Base-by-base conservation (phyloP, 2,113 vertebrate genomes). In the Ageneiosus marmoratus region DNA sequence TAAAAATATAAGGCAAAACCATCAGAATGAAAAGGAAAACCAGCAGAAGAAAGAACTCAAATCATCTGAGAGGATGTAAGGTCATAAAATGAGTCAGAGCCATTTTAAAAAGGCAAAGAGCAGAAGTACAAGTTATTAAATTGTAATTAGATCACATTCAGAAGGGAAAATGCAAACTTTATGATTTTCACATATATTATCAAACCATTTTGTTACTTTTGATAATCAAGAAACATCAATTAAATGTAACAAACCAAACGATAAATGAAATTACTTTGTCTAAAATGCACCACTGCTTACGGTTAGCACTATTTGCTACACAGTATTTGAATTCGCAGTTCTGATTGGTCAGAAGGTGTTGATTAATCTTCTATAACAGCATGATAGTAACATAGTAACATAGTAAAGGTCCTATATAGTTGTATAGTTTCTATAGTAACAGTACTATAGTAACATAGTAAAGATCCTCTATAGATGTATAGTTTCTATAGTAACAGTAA, bases 101-200 rank as follows among this genome's bases (percentile, higher is more conserved):
- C 50, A 34, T 24, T 76, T n/a, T 76, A 24, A 29, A 37, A 24
- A 74, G 27, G 72, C 44, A 74, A 73, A 53, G 29, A 32, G 48
- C 11, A 75, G 16, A 55, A 8, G 8, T 29, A 20, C 10, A 74
- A 24, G 29, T 37, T 55, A 76, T 76, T 76, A 76, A 76, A 76
- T 18, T 76, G 73, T 37, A 76, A 76, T 76, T 76, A 76, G 50
- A 55, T 55, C 16, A 22, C 50, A 37, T 55, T 76, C 73, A 24
- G 73, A 24, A 55, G 73, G 73, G 73, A 55, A 73, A 55, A 76
- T 51, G 20, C 73, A 75, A 34, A 76, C 29, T 72, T n/a, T 16
- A 12, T 27, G 29, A 22, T 53, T 18, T 32, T 22, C 13, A n/a
- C 12, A 13, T 55, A 76, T 55, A 12, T 18, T 34, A 75, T 53